Conservation (phyloP, 2,797 vertebrate genomes). For the Propithecus deckenii region DNA sequence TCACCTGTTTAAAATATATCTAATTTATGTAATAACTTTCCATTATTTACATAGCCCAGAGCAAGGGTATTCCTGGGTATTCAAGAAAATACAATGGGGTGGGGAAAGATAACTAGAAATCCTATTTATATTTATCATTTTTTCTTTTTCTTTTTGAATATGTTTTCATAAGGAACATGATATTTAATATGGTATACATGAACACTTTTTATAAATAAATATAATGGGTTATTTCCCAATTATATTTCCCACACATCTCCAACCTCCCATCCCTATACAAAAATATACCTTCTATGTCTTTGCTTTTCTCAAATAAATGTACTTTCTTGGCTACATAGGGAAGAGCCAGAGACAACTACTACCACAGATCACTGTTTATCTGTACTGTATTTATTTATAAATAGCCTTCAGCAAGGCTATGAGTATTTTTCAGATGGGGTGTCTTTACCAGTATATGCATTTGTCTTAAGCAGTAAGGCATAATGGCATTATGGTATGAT, state of each 20-base stretch:
- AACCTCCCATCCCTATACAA: background rate
- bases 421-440: background rate
- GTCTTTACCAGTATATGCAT: background rate
- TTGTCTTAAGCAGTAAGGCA: background rate
- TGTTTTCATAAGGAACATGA: background rate
- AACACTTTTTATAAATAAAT: constrained; percentile 23
- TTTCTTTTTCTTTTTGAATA: background rate
- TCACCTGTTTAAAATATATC: constrained; percentile 24
- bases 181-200: background rate
- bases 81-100: background rate
- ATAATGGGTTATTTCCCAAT: background rate
- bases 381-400: background rate
- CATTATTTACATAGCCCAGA: background rate
- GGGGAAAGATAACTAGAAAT: background rate
- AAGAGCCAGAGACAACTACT: background rate
- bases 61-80: background rate
- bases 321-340: background rate
- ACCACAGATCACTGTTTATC: background rate
- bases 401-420: background rate
- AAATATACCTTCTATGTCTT: background rate
- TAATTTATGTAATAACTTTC: background rate
- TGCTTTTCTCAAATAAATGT: constrained; percentile 23
- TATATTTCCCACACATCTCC: background rate
- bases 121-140: background rate
- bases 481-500: background rate